These are phyloP conservation scores for Holacanthella duospinosa DNA, from an alignment of 2,888 invertebrate genomes.

Conservation along the genomic window DNA sequence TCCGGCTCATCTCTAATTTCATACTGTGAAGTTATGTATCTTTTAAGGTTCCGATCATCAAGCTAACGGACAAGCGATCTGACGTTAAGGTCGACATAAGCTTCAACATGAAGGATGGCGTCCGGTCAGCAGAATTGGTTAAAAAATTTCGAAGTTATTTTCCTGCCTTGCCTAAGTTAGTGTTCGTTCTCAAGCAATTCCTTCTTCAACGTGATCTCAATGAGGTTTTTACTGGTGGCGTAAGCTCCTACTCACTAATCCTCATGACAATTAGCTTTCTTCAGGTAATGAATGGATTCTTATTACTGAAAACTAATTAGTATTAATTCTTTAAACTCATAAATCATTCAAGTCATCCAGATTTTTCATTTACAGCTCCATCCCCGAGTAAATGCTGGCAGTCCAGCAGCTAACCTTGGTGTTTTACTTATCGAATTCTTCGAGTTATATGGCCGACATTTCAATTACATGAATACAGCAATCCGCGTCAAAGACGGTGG, in stretches of 20 bases:
- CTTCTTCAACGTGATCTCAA: conserved; percentile 93
- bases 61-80: conserved; percentile 76
- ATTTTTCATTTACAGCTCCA: conserved; percentile 55
- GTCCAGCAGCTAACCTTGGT: conserved; percentile 65
- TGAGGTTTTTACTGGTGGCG: conserved; percentile 98
- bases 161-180: conserved; percentile 83
- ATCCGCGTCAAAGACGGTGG: conserved; percentile 90
- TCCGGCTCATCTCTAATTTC: no score
- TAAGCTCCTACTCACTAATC: conserved; percentile 96
- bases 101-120: conserved; percentile 97
- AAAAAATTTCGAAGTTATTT: conserved; percentile 78
- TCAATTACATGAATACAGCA: conserved; percentile 88
- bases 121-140: conserved; percentile 90
- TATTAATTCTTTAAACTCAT: background rate
- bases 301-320: background rate
- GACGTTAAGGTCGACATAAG: conserved; percentile 96
- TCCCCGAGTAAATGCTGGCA: conserved; percentile 63
- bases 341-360: background rate
- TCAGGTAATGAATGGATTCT: conserved; percentile 46
- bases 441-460: conserved; percentile 91
- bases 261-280: conserved; percentile 97
- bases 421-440: conserved; percentile 93
- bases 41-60: conserved; percentile 73
- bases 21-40: no score
- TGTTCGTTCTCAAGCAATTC: conserved; percentile 97